Conservation (phyloP, 2,113 vertebrate genomes). For the Alethe diademata region DNA sequence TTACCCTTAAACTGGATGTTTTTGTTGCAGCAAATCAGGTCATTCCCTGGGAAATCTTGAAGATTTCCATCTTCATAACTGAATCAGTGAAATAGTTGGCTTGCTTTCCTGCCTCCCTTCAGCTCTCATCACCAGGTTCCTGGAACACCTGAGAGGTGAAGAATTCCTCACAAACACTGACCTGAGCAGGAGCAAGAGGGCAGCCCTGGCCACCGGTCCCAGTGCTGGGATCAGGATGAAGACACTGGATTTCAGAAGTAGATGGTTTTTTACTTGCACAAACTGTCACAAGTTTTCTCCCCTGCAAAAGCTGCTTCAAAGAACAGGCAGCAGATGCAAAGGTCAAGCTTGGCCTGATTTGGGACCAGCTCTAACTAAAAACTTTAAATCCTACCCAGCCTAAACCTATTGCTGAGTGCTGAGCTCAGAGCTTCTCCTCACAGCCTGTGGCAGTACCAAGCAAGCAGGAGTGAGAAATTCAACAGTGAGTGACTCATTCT, state of each 20-base stretch:
- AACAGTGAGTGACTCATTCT: background rate
- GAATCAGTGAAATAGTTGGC: background rate
- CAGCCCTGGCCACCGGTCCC: background rate
- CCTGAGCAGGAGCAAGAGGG: background rate
- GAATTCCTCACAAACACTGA: background rate
- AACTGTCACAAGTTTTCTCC: background rate
- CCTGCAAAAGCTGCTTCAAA: background rate
- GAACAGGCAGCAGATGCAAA: fast-evolving
- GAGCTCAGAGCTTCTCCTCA: background rate
- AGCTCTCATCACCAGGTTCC: background rate
- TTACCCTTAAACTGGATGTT: background rate
- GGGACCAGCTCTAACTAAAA: background rate
- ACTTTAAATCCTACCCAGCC: background rate
- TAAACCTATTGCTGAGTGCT: background rate
- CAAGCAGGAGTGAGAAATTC: background rate
- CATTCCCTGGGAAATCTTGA: background rate
- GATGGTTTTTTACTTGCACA: background rate
- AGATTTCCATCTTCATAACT: background rate
- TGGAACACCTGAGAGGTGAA: background rate
- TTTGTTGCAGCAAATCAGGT: background rate
- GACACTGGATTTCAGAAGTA: background rate
- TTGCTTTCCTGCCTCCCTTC: background rate
- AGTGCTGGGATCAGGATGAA: background rate
- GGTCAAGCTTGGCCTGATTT: background rate
- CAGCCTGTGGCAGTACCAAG: background rate